Percentiles rank a stretch among this genome's conserved stretches.
Conservation (phyloP, 2,113 vertebrate species). For the Coryphaenoides rupestris region DNA sequence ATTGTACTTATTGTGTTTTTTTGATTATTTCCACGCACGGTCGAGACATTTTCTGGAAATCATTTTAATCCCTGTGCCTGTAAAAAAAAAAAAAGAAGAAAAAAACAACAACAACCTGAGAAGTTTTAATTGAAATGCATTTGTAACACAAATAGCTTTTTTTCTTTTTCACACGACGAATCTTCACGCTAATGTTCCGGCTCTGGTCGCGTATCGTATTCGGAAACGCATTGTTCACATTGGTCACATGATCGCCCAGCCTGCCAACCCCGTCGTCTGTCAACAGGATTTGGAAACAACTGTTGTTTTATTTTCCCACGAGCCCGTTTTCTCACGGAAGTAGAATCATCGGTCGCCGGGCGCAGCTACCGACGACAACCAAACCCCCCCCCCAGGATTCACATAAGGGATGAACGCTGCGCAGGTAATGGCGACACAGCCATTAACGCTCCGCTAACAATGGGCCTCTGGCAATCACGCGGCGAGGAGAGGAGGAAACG, state of each 20-base stretch:
- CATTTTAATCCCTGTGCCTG: neutral
- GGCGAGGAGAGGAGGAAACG: neutral
- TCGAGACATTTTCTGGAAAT: constrained; percentile 4
- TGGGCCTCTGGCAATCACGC: neutral
- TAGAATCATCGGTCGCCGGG: no score
- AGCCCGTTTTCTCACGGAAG: neutral
- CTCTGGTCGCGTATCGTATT: neutral
- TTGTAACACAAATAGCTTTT: constrained; percentile 8
- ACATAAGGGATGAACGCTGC: no score
- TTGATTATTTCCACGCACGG: no score
- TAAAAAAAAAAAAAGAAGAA: neutral
- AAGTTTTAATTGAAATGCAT: neutral
- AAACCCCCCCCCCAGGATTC: no score
- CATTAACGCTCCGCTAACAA: neutral
- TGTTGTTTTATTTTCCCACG: no score
- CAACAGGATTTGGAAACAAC: neutral
- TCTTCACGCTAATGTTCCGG: neutral
- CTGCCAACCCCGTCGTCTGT: neutral
- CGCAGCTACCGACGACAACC: no score
- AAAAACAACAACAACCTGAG: no score
- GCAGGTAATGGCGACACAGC: neutral
- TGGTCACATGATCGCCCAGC: neutral
- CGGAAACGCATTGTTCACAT: neutral
- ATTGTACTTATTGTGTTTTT: no score
- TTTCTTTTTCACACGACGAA: constrained; percentile 3